phyloP scores from a whole-genome alignment of 2,888 invertebrate species.

The Conomelus anceps region DNA sequence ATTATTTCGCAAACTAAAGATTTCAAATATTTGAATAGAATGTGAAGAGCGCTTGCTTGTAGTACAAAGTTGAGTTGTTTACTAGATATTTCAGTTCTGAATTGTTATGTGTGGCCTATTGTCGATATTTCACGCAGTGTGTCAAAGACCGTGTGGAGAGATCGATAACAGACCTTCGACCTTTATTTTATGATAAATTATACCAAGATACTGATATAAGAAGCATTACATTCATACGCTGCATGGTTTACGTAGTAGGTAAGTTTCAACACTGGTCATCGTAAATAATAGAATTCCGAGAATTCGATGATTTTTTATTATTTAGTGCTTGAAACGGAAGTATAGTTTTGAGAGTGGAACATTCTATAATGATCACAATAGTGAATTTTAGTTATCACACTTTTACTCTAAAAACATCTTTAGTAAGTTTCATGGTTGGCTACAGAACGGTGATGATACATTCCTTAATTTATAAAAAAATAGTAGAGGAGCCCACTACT shows the following conservation, averaged over 20 bases:
- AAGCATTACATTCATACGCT: neutral
- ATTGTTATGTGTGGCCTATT: neutral
- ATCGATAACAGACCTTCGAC: neutral
- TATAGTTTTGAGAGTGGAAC: neutral
- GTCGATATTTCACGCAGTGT: neutral
- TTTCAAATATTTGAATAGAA: too few relatives aligned
- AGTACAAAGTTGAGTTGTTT: neutral
- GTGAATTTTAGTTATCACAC: neutral
- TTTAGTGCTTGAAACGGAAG: neutral
- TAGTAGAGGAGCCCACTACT: too few relatives aligned
- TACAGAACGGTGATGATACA: too few relatives aligned
- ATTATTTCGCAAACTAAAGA: too few relatives aligned
- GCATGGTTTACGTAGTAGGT: neutral
- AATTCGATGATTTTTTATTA: neutral
- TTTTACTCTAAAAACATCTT: too few relatives aligned
- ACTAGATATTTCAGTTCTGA: neutral
- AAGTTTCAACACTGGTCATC: neutral
- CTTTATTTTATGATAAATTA: neutral
- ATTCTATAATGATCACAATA: neutral
- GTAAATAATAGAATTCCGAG: neutral
- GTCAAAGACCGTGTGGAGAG: neutral
- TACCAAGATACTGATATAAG: neutral
- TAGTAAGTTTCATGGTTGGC: too few relatives aligned
- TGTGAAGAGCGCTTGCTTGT: too few relatives aligned
- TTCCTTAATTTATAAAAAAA: too few relatives aligned